A percentile compares a stretch with the other conserved stretches of the same genome.
phyloP scores from a whole-genome alignment of 2,888 invertebrate species.

The Lithosia quadra region DNA sequence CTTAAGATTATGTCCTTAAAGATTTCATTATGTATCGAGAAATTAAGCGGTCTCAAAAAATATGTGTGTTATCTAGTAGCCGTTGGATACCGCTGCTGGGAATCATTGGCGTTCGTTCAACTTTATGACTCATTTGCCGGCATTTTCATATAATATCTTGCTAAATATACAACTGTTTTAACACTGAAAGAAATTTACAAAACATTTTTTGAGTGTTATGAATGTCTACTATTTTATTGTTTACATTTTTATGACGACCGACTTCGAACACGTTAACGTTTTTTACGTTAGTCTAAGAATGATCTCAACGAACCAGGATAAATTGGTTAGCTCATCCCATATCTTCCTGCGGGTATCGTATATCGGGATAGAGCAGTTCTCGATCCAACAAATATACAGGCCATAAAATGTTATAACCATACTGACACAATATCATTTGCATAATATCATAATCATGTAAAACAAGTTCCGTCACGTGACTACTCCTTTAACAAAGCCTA shows the following conservation, averaged over 20 bases:
- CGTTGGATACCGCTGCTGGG: background rate
- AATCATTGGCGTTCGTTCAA: slow-evolving; percentile 37
- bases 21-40: background rate
- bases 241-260: background rate
- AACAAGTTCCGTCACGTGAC: background rate
- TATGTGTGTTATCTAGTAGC: slow-evolving; percentile 25
- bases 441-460: background rate
- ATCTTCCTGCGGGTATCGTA: background rate
- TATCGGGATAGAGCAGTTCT: too few relatives aligned
- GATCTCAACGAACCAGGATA: background rate
- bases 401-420: background rate
- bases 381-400: background rate
- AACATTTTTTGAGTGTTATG: background rate
- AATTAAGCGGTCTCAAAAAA: slow-evolving; percentile 25
- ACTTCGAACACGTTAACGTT: background rate
- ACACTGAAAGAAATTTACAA: background rate
- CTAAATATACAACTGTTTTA: background rate
- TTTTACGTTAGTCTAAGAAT: background rate
- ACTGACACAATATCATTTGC: background rate
- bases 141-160: slow-evolving; percentile 19
- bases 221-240: background rate
- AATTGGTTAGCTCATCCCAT: background rate
- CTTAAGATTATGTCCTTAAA: background rate
- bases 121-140: slow-evolving; percentile 9
- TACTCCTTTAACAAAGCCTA: background rate